Base-by-base conservation (phyloP, 2,888 invertebrate genomes). In the Ecdyonurus torrentis region DNA sequence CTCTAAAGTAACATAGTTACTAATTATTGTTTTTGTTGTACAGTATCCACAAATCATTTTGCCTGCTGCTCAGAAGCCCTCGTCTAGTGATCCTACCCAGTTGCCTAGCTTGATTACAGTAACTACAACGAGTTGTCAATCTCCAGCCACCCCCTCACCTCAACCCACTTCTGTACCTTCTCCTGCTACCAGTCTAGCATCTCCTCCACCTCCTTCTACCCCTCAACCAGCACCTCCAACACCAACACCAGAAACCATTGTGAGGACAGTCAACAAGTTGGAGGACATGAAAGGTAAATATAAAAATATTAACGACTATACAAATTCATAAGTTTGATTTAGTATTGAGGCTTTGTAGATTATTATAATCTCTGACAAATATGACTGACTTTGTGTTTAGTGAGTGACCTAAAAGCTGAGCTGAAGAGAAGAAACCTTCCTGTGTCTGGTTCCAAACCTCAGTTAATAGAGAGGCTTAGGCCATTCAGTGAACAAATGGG, bases 401-500 rank as follows among this genome's bases (percentile, higher is more conserved):
- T 91, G 63, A 92, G 91, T 66, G 96, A 97, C 73, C 79, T 97
- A 68, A 94, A 95, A 74, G 89, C 89, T 64, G 96, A 97, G 74
- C 82, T 96, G 69, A 97, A 96, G 75, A 87, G 91, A 64, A 83
- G 97, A 60, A 95, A 89, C 74, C 78, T 98, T 65, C 92, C 96
- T 2, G 97, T 98, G 1, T 96, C 96, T 15, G 97, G 97, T 0
- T 88, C 96, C 0, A 98, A 98, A 73, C 93, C 95, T 7, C 93
- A 95, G 72, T 77, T 98, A 55, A 89, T 98, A 64, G 95, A 97
- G 73, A 83, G 97, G 55, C 77, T 97, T 63, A 88, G 89, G 67
- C 89, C 77, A 52, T 69, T 67, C 63, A 64, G 55, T 22, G 55
- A 55, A 7, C 64, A 23, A 66, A 67, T 52, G 65, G 62, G 52